Conservation (phyloP, 2,888 invertebrate species). For the Aricia artaxerxes region DNA sequence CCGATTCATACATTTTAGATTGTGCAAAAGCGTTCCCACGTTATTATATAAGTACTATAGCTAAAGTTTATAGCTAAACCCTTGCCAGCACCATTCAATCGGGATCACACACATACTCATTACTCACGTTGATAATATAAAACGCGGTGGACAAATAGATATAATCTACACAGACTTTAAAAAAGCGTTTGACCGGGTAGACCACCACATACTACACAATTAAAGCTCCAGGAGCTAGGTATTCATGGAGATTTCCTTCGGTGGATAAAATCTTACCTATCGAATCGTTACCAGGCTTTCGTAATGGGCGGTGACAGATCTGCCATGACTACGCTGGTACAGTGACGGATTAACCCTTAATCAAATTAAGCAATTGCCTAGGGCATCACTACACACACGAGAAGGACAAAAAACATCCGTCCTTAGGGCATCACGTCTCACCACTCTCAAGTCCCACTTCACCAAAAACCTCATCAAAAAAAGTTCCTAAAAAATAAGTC, state of each 20-base stretch:
- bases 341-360: too few species aligned
- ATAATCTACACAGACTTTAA: constrained; percentile 44
- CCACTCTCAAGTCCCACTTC: too few species aligned
- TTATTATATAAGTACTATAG: background rate
- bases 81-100: too few species aligned
- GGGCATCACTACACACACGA: too few species aligned
- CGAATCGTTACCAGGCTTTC: constrained; percentile 36
- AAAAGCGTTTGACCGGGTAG: constrained; percentile 43
- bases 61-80: background rate
- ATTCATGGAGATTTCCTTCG: constrained; percentile 37
- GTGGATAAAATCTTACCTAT: constrained; percentile 37
- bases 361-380: too few species aligned
- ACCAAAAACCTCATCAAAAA: too few species aligned
- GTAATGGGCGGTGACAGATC: constrained; percentile 25
- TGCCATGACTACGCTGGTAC: constrained; percentile 15
- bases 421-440: too few species aligned
- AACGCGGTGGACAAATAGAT: constrained; percentile 37
- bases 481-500: too few species aligned
- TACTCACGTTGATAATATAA: background rate
- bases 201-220: constrained; percentile 34
- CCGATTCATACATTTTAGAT: background rate
- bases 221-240: constrained; percentile 34
- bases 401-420: too few species aligned
- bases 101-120: too few species aligned
- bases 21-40: background rate